Evolutionary conservation across 2,113 vertebrate species (phyloP).

Genomic region (Excalfactoria chinensis): DNA sequence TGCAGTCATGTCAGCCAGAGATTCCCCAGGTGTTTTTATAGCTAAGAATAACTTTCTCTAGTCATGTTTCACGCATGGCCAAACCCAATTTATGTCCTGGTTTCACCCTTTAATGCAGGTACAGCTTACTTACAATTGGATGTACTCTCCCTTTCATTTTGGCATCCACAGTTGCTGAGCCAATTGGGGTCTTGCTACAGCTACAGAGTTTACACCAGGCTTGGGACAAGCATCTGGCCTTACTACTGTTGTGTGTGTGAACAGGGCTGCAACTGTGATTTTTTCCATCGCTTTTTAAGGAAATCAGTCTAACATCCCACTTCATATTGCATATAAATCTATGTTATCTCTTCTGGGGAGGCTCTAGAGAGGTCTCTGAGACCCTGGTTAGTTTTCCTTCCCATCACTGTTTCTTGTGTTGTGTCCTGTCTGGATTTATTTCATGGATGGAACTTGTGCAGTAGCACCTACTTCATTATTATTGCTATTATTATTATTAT

Average conservation of each 20-base stretch:
- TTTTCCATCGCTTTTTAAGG: neutral
- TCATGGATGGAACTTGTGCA: neutral
- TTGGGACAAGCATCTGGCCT: neutral
- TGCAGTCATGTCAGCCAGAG: too few relatives aligned
- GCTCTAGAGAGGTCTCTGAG: neutral
- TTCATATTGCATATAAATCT: neutral
- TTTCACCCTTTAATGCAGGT: neutral
- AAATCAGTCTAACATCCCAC: rapidly evolving
- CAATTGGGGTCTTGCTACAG: neutral
- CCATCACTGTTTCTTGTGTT: neutral
- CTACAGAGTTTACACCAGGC: neutral
- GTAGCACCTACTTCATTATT: rapidly evolving
- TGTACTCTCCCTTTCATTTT: neutral
- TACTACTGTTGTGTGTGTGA: rapidly evolving
- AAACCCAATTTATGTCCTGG: neutral
- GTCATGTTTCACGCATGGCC: neutral
- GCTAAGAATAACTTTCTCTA: neutral
- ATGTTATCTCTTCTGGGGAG: neutral
- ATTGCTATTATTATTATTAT: too few relatives aligned
- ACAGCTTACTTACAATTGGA: neutral
- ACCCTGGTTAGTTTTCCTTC: neutral
- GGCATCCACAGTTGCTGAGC: neutral
- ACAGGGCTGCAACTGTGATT: neutral
- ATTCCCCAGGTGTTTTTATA: neutral
- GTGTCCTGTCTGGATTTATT: neutral